These are phyloP conservation scores for Ennomos fuscantarius DNA, from an alignment of 2,888 invertebrate species.

Conservation along the genomic window DNA sequence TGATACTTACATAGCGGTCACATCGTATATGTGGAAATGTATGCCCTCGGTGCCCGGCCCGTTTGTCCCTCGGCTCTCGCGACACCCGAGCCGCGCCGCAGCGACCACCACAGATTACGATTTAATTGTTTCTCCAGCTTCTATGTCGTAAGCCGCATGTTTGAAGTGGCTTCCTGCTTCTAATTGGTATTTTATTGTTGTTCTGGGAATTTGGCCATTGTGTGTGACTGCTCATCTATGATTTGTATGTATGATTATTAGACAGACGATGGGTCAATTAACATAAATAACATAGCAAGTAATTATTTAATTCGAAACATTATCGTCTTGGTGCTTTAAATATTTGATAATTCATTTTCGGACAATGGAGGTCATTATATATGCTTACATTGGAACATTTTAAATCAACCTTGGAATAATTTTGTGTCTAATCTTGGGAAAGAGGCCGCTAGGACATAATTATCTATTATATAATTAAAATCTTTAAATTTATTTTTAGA, in stretches of 20 bases:
- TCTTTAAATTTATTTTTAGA: no score
- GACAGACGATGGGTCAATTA: conserved; percentile 18
- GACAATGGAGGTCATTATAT: neutral
- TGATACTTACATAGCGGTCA: no score
- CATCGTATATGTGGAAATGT: no score
- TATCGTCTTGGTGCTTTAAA: neutral
- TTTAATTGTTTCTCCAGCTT: conserved; percentile 21
- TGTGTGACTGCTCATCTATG: conserved; percentile 16
- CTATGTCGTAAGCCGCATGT: conserved; percentile 15
- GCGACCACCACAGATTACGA: conserved; percentile 18
- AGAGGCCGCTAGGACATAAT: no score
- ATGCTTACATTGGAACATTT: no score
- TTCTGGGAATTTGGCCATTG: conserved; percentile 20
- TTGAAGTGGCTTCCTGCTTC: conserved; percentile 35
- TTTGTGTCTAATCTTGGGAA: no score
- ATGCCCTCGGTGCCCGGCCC: conserved; percentile 21
- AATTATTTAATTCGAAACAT: conserved; percentile 15
- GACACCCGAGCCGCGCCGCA: conserved; percentile 26
- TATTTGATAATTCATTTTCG: neutral
- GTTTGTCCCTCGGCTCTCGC: conserved; percentile 22
- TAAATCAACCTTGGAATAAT: no score
- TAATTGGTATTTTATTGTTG: conserved; percentile 35
- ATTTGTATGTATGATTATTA: conserved; percentile 1
- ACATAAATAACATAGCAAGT: neutral
- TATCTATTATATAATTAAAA: no score